phyloP scores from a whole-genome alignment of 2,113 vertebrate genomes.

The Limanda limanda region DNA sequence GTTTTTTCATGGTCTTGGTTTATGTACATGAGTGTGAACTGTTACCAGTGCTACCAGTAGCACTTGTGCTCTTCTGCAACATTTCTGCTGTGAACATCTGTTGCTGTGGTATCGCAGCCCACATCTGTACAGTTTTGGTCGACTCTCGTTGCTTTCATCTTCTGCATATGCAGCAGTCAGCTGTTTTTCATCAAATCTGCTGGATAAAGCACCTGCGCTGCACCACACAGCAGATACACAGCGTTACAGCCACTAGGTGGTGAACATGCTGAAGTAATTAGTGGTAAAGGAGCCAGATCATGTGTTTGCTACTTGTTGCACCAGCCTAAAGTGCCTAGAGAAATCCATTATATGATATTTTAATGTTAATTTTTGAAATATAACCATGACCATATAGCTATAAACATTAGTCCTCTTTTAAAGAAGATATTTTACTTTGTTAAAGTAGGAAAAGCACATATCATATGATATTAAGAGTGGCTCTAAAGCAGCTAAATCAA shows the following conservation, averaged over 20 bases:
- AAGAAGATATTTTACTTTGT: neutral
- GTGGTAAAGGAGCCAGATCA: neutral
- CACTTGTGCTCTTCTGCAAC: neutral
- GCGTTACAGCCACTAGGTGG: neutral
- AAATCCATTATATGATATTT: neutral
- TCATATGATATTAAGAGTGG: too few species aligned
- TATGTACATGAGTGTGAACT: neutral
- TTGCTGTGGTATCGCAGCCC: neutral
- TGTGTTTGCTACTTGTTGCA: neutral
- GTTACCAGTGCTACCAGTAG: neutral
- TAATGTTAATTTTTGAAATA: neutral
- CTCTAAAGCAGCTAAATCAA: too few species aligned
- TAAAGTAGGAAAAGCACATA: neutral
- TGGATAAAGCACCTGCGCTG: neutral
- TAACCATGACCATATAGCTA: too few species aligned
- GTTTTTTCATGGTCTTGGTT: too few species aligned
- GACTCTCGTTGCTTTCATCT: neutral
- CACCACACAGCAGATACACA: neutral
- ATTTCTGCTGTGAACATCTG: neutral
- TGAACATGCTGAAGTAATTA: neutral
- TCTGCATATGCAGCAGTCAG: neutral
- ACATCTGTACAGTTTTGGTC: neutral
- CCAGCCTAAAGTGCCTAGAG: neutral
- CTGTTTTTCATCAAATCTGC: neutral
- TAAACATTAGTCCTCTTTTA: neutral